Conservation (phyloP, 2,888 invertebrate species). For the Gasteruption jaculator region DNA sequence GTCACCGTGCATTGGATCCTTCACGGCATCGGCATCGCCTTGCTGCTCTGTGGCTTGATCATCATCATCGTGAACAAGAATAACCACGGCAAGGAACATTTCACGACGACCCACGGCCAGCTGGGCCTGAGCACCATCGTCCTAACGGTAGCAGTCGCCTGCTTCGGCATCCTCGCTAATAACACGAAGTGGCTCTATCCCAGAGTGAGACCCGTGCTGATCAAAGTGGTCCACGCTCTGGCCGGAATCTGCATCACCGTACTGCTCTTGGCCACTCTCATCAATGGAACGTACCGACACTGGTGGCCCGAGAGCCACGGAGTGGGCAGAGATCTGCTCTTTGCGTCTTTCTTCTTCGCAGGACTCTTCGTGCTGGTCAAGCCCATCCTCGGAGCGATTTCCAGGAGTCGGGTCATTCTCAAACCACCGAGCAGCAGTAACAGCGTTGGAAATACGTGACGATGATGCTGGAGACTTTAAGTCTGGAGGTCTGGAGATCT, state of each 20-base stretch:
- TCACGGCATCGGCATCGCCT: constrained; percentile 31
- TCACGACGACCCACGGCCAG: constrained; percentile 35
- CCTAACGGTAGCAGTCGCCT: constrained; percentile 26
- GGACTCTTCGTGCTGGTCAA: constrained; percentile 38
- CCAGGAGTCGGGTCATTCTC: constrained; percentile 33
- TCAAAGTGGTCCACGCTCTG: constrained; percentile 41
- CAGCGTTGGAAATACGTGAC: too few relatives aligned
- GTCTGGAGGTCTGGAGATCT: too few relatives aligned
- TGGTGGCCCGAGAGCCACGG: constrained; percentile 32
- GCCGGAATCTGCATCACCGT: constrained; percentile 37
- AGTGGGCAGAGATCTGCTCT: constrained; percentile 32
- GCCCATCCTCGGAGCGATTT: constrained; percentile 37
- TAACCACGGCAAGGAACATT: constrained; percentile 26
- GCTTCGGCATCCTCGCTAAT: constrained; percentile 38
- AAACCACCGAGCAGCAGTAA: too few relatives aligned
- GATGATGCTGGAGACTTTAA: too few relatives aligned
- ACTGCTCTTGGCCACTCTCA: constrained; percentile 37
- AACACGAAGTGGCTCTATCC: constrained; percentile 43
- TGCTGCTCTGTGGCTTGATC: constrained; percentile 35
- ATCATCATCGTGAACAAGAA: constrained; percentile 39
- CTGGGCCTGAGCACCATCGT: constrained; percentile 39
- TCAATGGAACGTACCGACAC: constrained; percentile 37
- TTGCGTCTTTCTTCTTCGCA: constrained; percentile 38
- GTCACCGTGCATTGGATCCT: constrained; percentile 44
- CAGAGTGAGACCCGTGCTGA: constrained; percentile 33